A percentile compares a stretch with the other conserved stretches of the same genome.
phyloP scores from a whole-genome alignment of 2,888 invertebrate species.

The Norana najaformis region DNA sequence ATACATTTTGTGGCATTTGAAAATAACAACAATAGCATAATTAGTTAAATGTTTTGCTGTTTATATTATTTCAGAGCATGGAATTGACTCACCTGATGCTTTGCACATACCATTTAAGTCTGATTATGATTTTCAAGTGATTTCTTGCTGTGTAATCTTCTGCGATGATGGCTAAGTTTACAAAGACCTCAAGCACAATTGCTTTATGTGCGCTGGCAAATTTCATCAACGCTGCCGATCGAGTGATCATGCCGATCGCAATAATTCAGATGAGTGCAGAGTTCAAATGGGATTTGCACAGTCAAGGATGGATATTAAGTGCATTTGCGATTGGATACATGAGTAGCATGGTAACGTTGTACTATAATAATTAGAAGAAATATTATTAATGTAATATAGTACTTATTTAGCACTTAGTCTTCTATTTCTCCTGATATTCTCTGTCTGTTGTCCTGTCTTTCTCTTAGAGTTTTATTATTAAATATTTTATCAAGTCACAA shows the following conservation, averaged over 20 bases:
- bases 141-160: not conserved
- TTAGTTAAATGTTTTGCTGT: not conserved
- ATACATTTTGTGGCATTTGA: not conserved
- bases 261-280: slow-evolving; percentile 76
- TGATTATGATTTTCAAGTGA: not conserved
- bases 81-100: not conserved
- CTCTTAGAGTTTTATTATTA: not conserved
- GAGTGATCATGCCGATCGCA: slow-evolving; percentile 78
- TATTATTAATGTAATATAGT: not conserved
- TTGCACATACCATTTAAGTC: not conserved
- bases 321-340: slow-evolving; percentile 78
- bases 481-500: no score
- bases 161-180: slow-evolving; percentile 47
- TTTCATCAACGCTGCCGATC: slow-evolving; percentile 77
- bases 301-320: slow-evolving; percentile 76
- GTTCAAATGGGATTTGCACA: slow-evolving; percentile 73
- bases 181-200: slow-evolving; percentile 62
- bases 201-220: slow-evolving; percentile 75
- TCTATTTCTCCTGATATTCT: no score
- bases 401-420: not conserved
- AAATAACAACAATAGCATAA: no score
- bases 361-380: no score
- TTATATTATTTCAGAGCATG: not conserved
- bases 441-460: not conserved
- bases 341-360: slow-evolving; percentile 71